Evolutionary conservation across 2,888 invertebrate genomes (phyloP), one percentile per base, ranked within the genome.

Genomic region (Laspeyria flexula): DNA sequence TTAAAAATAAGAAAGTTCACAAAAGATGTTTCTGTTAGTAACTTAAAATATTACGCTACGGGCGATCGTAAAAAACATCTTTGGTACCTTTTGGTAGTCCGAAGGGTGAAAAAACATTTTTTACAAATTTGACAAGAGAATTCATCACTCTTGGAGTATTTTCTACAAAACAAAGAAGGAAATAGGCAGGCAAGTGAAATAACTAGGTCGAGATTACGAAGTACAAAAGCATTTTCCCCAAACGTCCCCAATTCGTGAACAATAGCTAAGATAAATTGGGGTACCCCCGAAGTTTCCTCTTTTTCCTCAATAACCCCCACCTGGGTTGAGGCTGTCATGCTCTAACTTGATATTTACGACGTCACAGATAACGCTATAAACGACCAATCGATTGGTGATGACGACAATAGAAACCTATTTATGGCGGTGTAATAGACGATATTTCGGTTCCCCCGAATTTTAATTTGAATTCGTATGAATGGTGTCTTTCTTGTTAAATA

Each of bases 181-280:
- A 64, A 48, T 65, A 50, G 53, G 53, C 43, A 60, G 57, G 47
- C 59, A 59, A 65, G 54, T 65, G 47, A 55, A 68, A 70, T 64
- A 76, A 78, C 72, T 75, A 55, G 67, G 71, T 68, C 71, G 73
- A 73, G 73, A 77, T 78, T 75, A 71, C 74, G 56, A 56, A 73
- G 61, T 59, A 69, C 60, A 67, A 75, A 72, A 67, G 71, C 69
- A 50, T 70, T 70, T 65, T 65, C 66, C 58, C 55, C 56, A 55
- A 68, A 63, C 60, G 69, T 64, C 61, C 71, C 64, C 71, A 63
- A 76, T 73, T 75, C 63, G 44, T 58, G 70, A 74, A 82, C 81
- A 83, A 79, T 73, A 50, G 76, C 64, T 42, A 68, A 77, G 78
- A 84, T 81, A 81, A 82, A 84, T 83, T 74, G 74, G 63, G 64